Evolutionary conservation across 2,113 vertebrate species (phyloP).

Genomic region (Dipodomys spectabilis): DNA sequence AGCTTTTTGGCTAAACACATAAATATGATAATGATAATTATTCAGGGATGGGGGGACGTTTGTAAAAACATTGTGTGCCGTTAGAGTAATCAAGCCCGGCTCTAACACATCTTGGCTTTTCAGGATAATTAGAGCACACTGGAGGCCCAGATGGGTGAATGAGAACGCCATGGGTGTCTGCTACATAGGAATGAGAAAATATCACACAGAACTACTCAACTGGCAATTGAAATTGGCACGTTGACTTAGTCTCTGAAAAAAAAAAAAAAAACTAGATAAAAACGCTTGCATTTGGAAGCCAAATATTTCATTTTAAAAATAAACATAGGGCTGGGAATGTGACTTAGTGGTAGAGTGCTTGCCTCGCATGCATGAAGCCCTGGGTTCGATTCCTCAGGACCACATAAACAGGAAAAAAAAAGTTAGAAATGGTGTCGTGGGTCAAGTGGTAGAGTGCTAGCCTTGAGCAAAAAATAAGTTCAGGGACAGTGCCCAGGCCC

Average conservation of each 20-base stretch:
- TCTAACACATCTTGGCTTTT: slow-evolving; percentile 74
- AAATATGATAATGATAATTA: slow-evolving; percentile 81
- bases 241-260: slow-evolving; percentile 63
- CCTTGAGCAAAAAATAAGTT: too few relatives aligned
- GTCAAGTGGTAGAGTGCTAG: too few relatives aligned
- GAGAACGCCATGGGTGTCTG: slow-evolving; percentile 79
- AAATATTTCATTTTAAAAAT: slow-evolving; percentile 58
- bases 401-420: too few relatives aligned
- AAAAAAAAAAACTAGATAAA: slow-evolving; percentile 59
- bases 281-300: slow-evolving; percentile 43
- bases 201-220: slow-evolving; percentile 62
- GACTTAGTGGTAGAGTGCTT: too few relatives aligned
- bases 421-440: too few relatives aligned
- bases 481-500: too few relatives aligned
- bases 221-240: slow-evolving; percentile 71
- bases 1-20: slow-evolving; percentile 78
- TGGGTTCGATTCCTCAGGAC: too few relatives aligned
- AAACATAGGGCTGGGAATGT: neutral
- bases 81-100: slow-evolving; percentile 78
- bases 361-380: too few relatives aligned
- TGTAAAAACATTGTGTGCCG: slow-evolving; percentile 67
- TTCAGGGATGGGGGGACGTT: slow-evolving; percentile 61
- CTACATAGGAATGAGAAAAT: slow-evolving; percentile 66
- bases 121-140: slow-evolving; percentile 77
- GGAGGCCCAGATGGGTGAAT: slow-evolving; percentile 78